These are phyloP conservation scores for Dipodomys merriami DNA, from an alignment of 2,113 vertebrate species.

Conservation along the genomic window DNA sequence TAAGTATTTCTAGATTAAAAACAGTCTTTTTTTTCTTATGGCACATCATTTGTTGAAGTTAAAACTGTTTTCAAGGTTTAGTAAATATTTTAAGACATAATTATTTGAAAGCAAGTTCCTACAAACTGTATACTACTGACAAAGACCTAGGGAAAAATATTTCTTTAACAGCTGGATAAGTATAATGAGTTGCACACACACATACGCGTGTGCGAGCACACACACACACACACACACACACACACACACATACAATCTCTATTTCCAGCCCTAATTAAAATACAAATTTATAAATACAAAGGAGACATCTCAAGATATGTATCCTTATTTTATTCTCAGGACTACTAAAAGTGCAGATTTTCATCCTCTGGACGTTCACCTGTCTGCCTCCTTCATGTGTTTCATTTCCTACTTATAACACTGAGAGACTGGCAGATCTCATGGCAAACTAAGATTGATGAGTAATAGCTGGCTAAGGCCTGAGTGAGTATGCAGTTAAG, in stretches of 20 bases:
- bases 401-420: neutral
- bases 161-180: slow-evolving; percentile 32
- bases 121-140: neutral
- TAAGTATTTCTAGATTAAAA: slow-evolving; percentile 58
- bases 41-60: slow-evolving; percentile 36
- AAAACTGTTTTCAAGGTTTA: slow-evolving; percentile 53
- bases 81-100: slow-evolving; percentile 46
- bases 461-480: neutral
- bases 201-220: neutral
- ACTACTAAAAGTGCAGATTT: neutral
- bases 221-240: too few relatives aligned
- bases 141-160: slow-evolving; percentile 18
- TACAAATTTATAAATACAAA: neutral
- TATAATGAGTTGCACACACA: slow-evolving; percentile 28
- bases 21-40: neutral
- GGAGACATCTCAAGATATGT: neutral
- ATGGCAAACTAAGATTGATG: neutral
- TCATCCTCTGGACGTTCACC: neutral
- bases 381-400: too few relatives aligned
- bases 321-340: neutral
- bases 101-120: slow-evolving; percentile 6
- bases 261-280: slow-evolving; percentile 55
- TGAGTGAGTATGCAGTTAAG: neutral
- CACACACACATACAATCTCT: neutral
- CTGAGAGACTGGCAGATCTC: neutral